Percentiles rank a stretch among this genome's conserved stretches.
These are phyloP conservation scores for Macroglossus sobrinus DNA, from an alignment of 2,113 vertebrate species.

Conservation along the genomic window DNA sequence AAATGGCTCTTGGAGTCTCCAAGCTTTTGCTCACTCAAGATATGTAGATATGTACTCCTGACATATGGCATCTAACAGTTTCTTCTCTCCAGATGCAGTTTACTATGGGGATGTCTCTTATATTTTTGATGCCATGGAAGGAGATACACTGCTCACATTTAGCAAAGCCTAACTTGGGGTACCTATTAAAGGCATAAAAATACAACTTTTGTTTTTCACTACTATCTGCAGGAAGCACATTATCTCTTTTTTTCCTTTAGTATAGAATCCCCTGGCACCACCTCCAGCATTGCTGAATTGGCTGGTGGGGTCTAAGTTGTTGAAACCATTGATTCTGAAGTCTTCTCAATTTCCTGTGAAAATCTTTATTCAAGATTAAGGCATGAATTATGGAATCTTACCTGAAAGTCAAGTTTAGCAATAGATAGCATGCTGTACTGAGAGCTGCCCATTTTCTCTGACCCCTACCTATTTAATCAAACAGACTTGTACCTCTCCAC, in stretches of 20 bases:
- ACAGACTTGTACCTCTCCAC: neutral
- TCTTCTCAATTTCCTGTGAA: neutral
- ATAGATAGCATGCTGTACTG: neutral
- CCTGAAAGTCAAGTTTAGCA: neutral
- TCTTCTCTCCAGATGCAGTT: neutral
- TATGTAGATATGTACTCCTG: neutral
- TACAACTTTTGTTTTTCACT: neutral
- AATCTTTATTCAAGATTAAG: neutral
- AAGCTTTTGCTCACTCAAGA: neutral
- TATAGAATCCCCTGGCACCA: neutral
- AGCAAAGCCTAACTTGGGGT: neutral
- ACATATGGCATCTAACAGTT: neutral
- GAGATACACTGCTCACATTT: neutral
- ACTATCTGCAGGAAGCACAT: neutral
- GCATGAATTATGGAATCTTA: neutral
- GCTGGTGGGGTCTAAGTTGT: neutral
- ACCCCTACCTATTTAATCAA: neutral
- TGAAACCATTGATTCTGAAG: neutral
- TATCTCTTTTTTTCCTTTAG: neutral
- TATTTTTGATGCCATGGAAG: neutral
- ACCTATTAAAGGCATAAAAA: neutral
- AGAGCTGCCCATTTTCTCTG: neutral
- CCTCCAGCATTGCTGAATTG: neutral
- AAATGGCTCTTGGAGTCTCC: neutral
- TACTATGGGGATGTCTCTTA: neutral